These are phyloP conservation scores for Tetraodon nigroviridis DNA, from an alignment of 2,113 vertebrate species.

Conservation along the genomic window DNA sequence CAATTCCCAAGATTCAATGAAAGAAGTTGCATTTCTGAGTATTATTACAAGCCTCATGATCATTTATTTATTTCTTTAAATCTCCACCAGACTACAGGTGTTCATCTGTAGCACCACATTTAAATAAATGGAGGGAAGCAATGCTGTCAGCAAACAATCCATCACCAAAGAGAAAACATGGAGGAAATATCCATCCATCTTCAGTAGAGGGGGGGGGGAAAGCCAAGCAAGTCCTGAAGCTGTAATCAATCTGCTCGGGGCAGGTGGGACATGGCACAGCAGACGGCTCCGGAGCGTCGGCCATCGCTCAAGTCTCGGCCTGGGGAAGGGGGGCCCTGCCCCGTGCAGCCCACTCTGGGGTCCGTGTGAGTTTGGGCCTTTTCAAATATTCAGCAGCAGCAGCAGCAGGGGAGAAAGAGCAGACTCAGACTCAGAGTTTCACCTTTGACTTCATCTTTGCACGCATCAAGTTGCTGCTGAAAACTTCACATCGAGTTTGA, in stretches of 20 bases:
- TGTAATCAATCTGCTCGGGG: constrained; percentile 61
- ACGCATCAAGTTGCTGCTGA: background rate
- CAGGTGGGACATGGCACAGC: constrained; percentile 32
- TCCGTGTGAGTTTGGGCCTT: constrained; percentile 24
- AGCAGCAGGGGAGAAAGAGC: constrained; percentile 30
- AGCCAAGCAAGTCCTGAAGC: constrained; percentile 42
- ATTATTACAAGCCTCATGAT: background rate
- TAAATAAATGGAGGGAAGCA: constrained; percentile 41
- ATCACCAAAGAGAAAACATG: constrained; percentile 48
- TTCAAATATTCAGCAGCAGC: constrained; percentile 58
- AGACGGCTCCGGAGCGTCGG: constrained; percentile 46
- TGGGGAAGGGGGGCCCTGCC: constrained; percentile 15
- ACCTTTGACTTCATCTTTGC: constrained; percentile 38
- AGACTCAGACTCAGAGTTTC: constrained; percentile 30
- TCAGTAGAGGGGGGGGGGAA: constrained; percentile 11
- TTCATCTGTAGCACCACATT: constrained; percentile 28
- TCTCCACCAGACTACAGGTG: background rate
- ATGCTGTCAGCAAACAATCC: constrained; percentile 44
- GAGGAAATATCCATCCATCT: constrained; percentile 56
- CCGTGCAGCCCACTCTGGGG: constrained; percentile 35
- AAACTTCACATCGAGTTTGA: constrained; percentile 4
- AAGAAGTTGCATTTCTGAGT: too few species aligned
- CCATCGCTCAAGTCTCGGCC: constrained; percentile 52
- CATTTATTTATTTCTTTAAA: background rate
- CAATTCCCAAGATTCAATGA: too few species aligned